phyloP scores from a whole-genome alignment of 2,888 invertebrate species.

The Morinoia aosen region DNA sequence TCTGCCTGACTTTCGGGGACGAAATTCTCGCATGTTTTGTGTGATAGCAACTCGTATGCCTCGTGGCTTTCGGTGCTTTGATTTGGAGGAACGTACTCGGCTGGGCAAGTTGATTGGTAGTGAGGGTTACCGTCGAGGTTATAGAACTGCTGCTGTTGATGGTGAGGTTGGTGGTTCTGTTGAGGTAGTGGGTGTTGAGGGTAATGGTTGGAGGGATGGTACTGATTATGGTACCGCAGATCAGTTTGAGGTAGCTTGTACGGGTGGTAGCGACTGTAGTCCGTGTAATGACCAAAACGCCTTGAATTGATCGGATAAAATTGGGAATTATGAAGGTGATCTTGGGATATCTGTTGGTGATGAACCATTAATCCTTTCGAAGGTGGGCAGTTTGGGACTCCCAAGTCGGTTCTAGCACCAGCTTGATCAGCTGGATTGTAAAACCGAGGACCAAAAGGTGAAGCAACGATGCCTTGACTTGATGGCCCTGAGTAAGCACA shows the following conservation, averaged over 20 bases:
- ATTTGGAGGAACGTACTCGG: background rate
- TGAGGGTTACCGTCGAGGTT: background rate
- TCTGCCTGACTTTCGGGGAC: background rate
- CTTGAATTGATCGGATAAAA: constrained; percentile 38
- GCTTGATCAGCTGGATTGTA: background rate
- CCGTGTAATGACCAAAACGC: constrained; percentile 1
- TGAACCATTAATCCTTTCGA: background rate
- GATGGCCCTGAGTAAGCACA: background rate
- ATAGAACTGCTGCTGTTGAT: constrained; percentile 28
- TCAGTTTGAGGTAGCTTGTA: constrained; percentile 41
- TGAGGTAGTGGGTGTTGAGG: constrained; percentile 54
- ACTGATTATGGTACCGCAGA: constrained; percentile 48
- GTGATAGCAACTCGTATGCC: background rate
- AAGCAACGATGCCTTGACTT: background rate
- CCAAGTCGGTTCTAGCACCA: background rate
- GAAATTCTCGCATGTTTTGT: constrained; percentile 8
- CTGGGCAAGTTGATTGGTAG: background rate
- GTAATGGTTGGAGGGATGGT: constrained; percentile 55
- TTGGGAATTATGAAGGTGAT: background rate
- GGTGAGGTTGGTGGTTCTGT: constrained; percentile 58
- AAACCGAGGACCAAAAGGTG: background rate
- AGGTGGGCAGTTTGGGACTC: background rate
- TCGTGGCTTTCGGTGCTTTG: background rate
- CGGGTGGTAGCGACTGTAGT: constrained; percentile 39
- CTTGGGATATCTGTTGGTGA: constrained; percentile 7